Evolutionary conservation across 2,888 invertebrate genomes (phyloP), one percentile per base, ranked within the genome.

Genomic region (Alloscopus bannaensis): DNA sequence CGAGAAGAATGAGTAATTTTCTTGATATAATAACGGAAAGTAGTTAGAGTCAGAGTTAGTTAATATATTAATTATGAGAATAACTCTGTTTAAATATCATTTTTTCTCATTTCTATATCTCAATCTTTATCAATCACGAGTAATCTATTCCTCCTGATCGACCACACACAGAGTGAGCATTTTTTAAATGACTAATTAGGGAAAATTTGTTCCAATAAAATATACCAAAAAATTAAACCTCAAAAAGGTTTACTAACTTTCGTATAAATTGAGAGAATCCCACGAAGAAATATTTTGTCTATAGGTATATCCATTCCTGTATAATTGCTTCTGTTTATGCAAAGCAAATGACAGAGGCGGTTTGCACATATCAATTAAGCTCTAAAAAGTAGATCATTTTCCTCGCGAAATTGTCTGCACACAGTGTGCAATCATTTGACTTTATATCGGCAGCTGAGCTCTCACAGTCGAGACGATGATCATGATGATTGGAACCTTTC

Each of bases 311-410:
- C 45, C 20, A 52, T 50, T n/a, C 62, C 57, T 64, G 70, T 64
- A 57, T 62, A 69, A 64, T 77, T 47, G 64, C 70, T 77, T 70
- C 69, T 62, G 62, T 69, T 70, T 70, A 42, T 62, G 47, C n/a
- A n/a, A 36, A 31, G 22, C 59, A n/a, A 77, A 75, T 66, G 66
- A 75, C 59, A 66, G 65, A n/a, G 8, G 22, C 64, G 59, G n/a
- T n/a, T n/a, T n/a, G 68, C 64, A 77, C 57, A 70, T 31, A 52
- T 77, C 57, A 69, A 77, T 77, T 77, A 77, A 60, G 50, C 50
- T 50, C 47, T 59, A 55, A n/a, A n/a, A n/a, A n/a, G n/a, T n/a
- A n/a, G n/a, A n/a, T n/a, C n/a, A n/a, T n/a, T n/a, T n/a, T n/a
- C n/a, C n/a, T n/a, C n/a, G n/a, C n/a, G n/a, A n/a, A n/a, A n/a